phyloP scores from a whole-genome alignment of 2,797 vertebrate species.

The Meriones psammophilus region DNA sequence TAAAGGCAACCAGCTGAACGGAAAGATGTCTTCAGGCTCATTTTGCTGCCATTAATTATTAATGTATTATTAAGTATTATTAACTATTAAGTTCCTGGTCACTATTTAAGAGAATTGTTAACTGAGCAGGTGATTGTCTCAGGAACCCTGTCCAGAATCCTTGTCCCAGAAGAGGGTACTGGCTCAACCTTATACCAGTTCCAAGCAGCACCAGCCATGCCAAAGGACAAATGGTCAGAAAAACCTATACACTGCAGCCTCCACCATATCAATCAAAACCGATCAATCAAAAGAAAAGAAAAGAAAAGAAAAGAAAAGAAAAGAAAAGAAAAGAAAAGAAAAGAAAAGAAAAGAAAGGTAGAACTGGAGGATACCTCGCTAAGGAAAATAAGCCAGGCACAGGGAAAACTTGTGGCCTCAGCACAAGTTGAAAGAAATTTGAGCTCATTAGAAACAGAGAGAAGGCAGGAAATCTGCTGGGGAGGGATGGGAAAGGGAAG shows the following conservation, averaged over 20 bases:
- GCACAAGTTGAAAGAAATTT: neutral
- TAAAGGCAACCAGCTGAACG: neutral
- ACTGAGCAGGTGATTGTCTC: neutral
- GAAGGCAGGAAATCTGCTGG: neutral
- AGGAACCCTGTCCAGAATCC: neutral
- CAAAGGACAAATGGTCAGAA: neutral
- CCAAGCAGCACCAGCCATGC: neutral
- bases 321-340: neutral
- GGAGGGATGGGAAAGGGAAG: too few species aligned
- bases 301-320: neutral
- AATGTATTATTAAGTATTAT: neutral
- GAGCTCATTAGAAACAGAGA: neutral
- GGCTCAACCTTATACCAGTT: neutral
- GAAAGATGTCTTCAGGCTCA: conserved; percentile 1
- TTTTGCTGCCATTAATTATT: neutral
- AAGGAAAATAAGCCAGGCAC: neutral
- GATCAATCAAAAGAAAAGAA: too few species aligned
- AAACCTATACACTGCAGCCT: neutral
- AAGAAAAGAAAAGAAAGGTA: neutral
- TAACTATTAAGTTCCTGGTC: neutral
- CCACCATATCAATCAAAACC: neutral
- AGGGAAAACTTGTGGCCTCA: neutral
- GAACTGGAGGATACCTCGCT: neutral
- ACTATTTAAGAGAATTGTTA: conserved; percentile 8
- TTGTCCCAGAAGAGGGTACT: neutral